Evolutionary conservation across 2,113 vertebrate species (phyloP), one percentile per base, ranked within the genome.

Genomic region (Ammodytes dubius): DNA sequence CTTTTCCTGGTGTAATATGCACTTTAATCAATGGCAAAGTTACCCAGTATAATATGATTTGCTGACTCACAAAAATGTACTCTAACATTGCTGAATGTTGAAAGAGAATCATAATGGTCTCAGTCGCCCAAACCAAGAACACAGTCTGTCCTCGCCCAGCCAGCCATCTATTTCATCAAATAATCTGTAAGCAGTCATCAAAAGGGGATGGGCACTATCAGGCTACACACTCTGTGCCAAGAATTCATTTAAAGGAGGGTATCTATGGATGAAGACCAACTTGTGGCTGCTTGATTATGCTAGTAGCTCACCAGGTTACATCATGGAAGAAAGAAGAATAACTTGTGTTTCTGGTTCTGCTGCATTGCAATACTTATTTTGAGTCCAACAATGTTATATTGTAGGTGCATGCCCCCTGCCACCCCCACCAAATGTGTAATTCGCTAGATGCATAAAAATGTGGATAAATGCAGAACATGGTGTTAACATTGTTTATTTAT

Each of bases 121-220:
- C 4, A 11, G 1, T 54, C 15, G 47, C 52, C 13, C 12, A 58
- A 40, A 82, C 0, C 2, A 1, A 65, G 42, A 37, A 57, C 40
- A 15, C 45, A 75, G 49, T 17, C 27, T 10, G 52, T 71, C 7
- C 46, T 6, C 2, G 8, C 40, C 15, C 61, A 5, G 13, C 39
- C 74, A 49, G 63, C 37, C 61, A 47, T 39, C 27, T 49, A 57
- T 37, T 49, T 66, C 58, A 59, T 82, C 1, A 49, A 66, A 45
- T 47, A 76, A 53, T 80, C 77, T 59, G 75, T 75, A 40, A 72
- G 39, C 43, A 50, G 15, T n/a, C 52, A 52, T 83, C 63, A 73
- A 54, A 27, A 77, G 52, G 8, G 2, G 13, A 42, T 47, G 39
- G 27, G 46, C 3, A 27, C 27, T 65, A 7, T 83, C 39, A 72